phyloP scores from a whole-genome alignment of 2,888 invertebrate genomes.

The Xestia sexstrigata region DNA sequence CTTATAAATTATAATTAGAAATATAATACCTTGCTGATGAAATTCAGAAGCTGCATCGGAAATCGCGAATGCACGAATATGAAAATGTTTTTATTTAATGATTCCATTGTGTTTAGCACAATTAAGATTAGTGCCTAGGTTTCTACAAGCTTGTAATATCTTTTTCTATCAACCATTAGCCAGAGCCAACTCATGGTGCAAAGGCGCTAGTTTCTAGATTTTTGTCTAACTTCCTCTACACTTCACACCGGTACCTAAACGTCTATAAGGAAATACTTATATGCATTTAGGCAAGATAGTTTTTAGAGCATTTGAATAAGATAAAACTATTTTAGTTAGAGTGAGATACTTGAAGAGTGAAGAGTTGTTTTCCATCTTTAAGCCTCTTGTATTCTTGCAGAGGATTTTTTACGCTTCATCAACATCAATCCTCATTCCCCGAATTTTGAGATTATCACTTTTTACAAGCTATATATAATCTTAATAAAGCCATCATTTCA shows the following conservation, averaged over 20 bases:
- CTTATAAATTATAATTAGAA: not conserved
- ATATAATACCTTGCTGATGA: constrained; percentile 11
- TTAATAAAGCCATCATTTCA: constrained; percentile 53
- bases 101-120: too few relatives aligned
- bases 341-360: not conserved
- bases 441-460: constrained; percentile 29
- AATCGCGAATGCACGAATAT: constrained; percentile 8
- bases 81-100: constrained; percentile 26
- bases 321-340: not conserved
- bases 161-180: constrained; percentile 16
- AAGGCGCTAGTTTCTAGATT: not conserved
- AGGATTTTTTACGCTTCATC: not conserved
- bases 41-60: constrained; percentile 2
- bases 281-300: not conserved
- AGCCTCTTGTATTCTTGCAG: not conserved
- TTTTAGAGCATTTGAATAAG: not conserved
- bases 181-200: not conserved
- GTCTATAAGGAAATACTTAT: not conserved
- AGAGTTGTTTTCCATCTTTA: not conserved
- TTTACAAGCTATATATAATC: constrained; percentile 28
- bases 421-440: constrained; percentile 20
- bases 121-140: not conserved
- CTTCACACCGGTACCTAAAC: too few relatives aligned
- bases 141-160: not conserved
- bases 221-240: not conserved